Conservation (phyloP, 2,888 invertebrate species). For the Unio pictorum region DNA sequence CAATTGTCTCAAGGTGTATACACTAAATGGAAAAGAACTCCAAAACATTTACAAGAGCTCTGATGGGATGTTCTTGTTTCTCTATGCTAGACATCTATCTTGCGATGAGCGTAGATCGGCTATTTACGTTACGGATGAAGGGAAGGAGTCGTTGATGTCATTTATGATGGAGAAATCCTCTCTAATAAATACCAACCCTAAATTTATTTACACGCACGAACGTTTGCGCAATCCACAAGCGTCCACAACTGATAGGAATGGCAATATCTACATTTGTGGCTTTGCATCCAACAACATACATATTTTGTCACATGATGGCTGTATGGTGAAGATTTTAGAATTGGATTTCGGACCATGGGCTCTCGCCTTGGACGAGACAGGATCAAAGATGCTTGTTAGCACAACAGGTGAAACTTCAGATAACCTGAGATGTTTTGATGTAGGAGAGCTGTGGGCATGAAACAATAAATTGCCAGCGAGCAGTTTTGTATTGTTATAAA, state of each 20-base stretch:
- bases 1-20: constrained; percentile 20
- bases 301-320: background rate
- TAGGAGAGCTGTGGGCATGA: too few relatives aligned
- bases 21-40: constrained; percentile 10
- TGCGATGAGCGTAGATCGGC: constrained; percentile 8
- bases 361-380: too few relatives aligned
- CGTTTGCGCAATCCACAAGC: constrained; percentile 21
- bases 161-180: constrained; percentile 8
- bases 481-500: too few relatives aligned
- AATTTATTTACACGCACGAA: constrained; percentile 16
- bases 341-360: too few relatives aligned
- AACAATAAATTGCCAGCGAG: too few relatives aligned
- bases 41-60: background rate
- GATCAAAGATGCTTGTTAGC: too few relatives aligned
- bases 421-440: too few relatives aligned
- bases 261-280: constrained; percentile 19
- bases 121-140: constrained; percentile 19
- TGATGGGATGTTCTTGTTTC: constrained; percentile 9
- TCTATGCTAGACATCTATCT: constrained; percentile 10
- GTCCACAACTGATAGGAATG: constrained; percentile 7
- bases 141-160: constrained; percentile 8
- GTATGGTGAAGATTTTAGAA: too few relatives aligned
- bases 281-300: constrained; percentile 31
- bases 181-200: constrained; percentile 1
- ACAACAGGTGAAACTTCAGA: too few relatives aligned